Conservation (phyloP, 2,113 vertebrate species). For the Scortum barcoo region DNA sequence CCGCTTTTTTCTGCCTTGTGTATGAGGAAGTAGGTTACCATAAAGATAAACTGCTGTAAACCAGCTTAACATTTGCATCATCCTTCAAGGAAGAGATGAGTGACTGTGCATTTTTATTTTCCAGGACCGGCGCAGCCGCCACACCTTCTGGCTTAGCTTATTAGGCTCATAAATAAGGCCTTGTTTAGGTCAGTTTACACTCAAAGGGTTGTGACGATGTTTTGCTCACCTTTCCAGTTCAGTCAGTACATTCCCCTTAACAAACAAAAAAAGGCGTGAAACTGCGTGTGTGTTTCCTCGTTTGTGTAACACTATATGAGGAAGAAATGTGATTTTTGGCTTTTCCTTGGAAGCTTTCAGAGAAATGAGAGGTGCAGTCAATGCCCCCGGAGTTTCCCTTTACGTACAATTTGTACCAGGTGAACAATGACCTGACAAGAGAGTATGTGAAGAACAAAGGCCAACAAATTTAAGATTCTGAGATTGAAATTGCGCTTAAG, state of each 20-base stretch:
- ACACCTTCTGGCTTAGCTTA: too few species aligned
- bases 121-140: neutral
- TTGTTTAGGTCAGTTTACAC: too few species aligned
- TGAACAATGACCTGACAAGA: neutral
- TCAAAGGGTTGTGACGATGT: too few species aligned
- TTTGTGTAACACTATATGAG: neutral
- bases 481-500: neutral
- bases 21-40: neutral
- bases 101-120: conserved; percentile 73
- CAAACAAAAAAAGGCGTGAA: neutral
- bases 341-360: neutral
- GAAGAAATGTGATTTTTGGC: neutral
- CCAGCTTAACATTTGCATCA: conserved; percentile 39
- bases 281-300: neutral
- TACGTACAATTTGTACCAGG: neutral
- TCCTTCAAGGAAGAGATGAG: conserved; percentile 38
- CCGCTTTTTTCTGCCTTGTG: neutral
- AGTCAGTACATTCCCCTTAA: neutral
- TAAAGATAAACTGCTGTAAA: conserved; percentile 2
- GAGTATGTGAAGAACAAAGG: neutral
- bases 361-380: conserved; percentile 11
- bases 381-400: neutral
- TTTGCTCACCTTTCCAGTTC: neutral
- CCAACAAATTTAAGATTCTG: neutral
- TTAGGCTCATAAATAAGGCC: rapidly evolving